phyloP scores from a whole-genome alignment of 2,888 invertebrate species.

The Bellardia bayeri region DNA sequence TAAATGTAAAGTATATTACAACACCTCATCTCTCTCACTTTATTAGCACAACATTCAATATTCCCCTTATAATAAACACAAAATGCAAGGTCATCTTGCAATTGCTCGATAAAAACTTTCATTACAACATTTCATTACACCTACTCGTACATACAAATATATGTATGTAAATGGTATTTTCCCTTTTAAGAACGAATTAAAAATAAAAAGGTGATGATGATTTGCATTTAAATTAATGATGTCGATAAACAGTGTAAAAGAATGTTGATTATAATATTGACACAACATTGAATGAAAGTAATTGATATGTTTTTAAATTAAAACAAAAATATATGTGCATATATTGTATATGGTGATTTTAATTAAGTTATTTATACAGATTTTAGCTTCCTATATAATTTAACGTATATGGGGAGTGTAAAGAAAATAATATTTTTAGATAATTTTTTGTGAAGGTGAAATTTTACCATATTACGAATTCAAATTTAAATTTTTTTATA shows the following conservation, averaged over 20 bases:
- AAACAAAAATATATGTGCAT: not conserved
- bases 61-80: not conserved
- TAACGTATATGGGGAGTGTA: too few relatives aligned
- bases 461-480: too few relatives aligned
- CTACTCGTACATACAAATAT: not conserved
- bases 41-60: not conserved
- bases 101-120: not conserved
- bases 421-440: too few relatives aligned
- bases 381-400: too few relatives aligned
- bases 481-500: too few relatives aligned
- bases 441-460: too few relatives aligned
- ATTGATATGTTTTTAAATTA: not conserved
- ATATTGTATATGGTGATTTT: not conserved
- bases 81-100: not conserved
- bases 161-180: not conserved
- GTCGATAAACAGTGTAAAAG: constrained; percentile 4
- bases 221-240: constrained; percentile 27
- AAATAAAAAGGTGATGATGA: not conserved
- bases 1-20: not conserved
- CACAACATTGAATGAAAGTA: not conserved
- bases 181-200: not conserved
- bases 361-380: too few relatives aligned
- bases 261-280: not conserved
- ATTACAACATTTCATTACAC: not conserved
- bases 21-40: not conserved